Evolutionary conservation across 2,888 invertebrate genomes (phyloP), one percentile per base, ranked within the genome.

Genomic region (Chrysolina oricalcia): DNA sequence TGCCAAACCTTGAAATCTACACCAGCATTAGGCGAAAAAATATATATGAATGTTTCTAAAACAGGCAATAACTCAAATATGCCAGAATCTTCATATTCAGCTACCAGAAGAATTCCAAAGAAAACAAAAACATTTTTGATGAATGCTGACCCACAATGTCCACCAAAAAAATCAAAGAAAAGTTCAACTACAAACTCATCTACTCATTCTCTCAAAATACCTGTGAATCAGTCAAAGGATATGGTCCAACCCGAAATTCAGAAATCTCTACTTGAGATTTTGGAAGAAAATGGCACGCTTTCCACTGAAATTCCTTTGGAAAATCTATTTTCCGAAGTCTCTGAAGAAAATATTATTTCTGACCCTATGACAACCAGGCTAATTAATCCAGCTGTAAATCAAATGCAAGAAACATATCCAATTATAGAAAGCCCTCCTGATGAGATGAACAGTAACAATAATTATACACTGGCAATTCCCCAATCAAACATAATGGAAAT

Each of bases 341-440:
- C 23, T 5, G 35, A 27, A 27, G 59, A 59, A 59, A 27, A 15
- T 27, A 5, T 59, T 59, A 27, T 17, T 50, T 9, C 17, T 5
- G 19, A 50, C 1, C 9, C n/a, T 50, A 19, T 3, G 6, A 50
- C 8, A 50, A 19, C n/a, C 9, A 19, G 19, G 2, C 50, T 6
- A 15, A 5, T 43, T 43, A 15, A 15, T 1, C 5, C 43, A 15
- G 11, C 17, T 21, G 21, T 11, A 53, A 11, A 21, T 21, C 21
- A 53, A 21, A 0, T 15, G 1, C 11, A 9, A 15, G 35, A 59
- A 35, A 59, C 59, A 17, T 59, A 27, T 9, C 59, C 59, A n/a
- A 59, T 59, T 35, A n/a, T 59, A 27, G 59, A 59, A 59, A 27
- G 59, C n/a, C 59, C 59, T 10, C 10, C 59, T 59, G 59, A 59